Conservation (phyloP, 2,113 vertebrate genomes). For the Ammodramus savannarum region DNA sequence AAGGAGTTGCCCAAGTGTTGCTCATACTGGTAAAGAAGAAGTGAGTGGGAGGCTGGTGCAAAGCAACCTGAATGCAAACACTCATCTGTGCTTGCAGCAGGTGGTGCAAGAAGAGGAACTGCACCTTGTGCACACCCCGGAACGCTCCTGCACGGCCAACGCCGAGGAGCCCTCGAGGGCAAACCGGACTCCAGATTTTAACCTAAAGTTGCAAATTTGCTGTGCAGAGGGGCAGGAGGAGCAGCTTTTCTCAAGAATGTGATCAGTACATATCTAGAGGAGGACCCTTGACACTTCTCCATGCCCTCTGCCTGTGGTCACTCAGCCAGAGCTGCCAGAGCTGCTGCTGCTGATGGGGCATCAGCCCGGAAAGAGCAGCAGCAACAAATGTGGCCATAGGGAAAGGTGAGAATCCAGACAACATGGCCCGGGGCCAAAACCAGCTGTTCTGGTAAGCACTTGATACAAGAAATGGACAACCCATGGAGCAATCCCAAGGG, state of each 20-base stretch:
- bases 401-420: neutral
- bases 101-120: neutral
- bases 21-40: neutral
- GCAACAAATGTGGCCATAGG: neutral
- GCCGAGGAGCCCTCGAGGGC: neutral
- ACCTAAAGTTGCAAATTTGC: neutral
- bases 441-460: neutral
- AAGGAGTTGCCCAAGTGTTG: neutral
- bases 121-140: neutral
- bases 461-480: neutral
- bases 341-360: neutral
- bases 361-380: neutral
- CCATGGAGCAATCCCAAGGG: neutral
- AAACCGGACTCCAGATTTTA: neutral
- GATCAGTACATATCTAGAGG: neutral
- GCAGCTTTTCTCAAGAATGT: neutral
- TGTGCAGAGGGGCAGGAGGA: neutral
- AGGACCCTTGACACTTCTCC: neutral
- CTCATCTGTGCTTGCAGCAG: neutral
- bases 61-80: neutral
- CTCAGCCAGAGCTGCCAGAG: neutral
- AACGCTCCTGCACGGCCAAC: rapidly evolving
- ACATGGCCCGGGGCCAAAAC: rapidly evolving
- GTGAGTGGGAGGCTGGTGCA: neutral
- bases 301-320: neutral